Evolutionary conservation across 2,797 vertebrate genomes (phyloP), one percentile per base, ranked within the genome.

Genomic region (Prionace glauca): DNA sequence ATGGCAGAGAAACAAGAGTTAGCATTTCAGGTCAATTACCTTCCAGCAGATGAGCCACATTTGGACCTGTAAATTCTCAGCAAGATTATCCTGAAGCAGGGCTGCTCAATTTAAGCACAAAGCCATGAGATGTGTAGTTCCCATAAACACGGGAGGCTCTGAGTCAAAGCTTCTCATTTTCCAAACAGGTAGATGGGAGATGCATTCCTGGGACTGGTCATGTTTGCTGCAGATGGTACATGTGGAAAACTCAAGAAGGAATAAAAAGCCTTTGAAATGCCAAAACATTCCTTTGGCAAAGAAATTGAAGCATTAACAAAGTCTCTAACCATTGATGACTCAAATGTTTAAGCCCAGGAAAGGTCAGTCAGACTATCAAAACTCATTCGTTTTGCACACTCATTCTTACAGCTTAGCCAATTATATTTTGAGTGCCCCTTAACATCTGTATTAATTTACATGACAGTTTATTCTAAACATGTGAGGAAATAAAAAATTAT

Each of bases 351-450:
- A 91, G 88, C 56, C 60, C 29, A n/a, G 88, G 20, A 91, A 62
- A 91, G 88, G 32, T 91, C 88, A 91, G 32, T 91, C 32, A 65
- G 29, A n/a, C 32, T 29, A 56, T 90, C 87, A 90, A 90, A 91
- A 91, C 56, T 65, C 16, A 62, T n/a, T 60, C n/a, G 60, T 65
- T 60, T 60, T 91, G 16, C 12, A 60, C 60, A 60, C 32, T 65
- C 29, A n/a, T 5, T 60, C 14, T n/a, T 29, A 32, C 60, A 91
- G 60, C 16, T 32, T 62, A 91, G 56, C 32, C 60, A 91, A 20
- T 16, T 20, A 32, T 60, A n/a, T 91, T n/a, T 65, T 91, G 50
- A 91, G 29, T 91, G 32, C 32, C 32, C 7, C 24, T 88, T 14
- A 88, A 36, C 9, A 32, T 24, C 45, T 24, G 60, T 62, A n/a